phyloP scores from a whole-genome alignment of 2,888 invertebrate genomes.

The Amiota minor region DNA sequence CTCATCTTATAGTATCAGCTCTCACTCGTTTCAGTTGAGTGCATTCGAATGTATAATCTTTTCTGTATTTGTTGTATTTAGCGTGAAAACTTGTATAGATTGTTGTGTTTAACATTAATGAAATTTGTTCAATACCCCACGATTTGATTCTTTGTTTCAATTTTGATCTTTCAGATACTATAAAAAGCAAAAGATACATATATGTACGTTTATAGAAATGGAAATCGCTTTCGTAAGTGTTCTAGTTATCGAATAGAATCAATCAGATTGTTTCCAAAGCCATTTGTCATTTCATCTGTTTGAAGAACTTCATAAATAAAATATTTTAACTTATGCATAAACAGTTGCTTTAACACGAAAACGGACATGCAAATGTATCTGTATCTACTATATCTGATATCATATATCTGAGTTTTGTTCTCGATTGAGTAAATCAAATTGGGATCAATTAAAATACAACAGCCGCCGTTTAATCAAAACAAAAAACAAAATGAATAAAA shows the following conservation, averaged over 20 bases:
- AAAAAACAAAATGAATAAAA: slow-evolving; percentile 32
- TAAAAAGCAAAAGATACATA: slow-evolving; percentile 2
- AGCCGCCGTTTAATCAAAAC: slow-evolving; percentile 55
- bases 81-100: slow-evolving; percentile 59
- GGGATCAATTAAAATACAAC: slow-evolving; percentile 63
- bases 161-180: not conserved
- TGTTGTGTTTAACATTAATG: slow-evolving; percentile 68
- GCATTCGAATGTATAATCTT: not conserved
- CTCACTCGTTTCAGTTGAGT: not conserved
- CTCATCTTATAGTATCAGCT: not conserved
- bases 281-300: no score
- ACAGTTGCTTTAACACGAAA: slow-evolving; percentile 23
- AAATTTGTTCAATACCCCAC: slow-evolving; percentile 69
- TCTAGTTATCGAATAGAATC: not conserved
- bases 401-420: no score
- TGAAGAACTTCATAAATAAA: slow-evolving; percentile 19
- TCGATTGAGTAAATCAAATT: slow-evolving; percentile 41
- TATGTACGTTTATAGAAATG: no score
- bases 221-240: not conserved
- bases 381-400: not conserved
- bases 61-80: not conserved
- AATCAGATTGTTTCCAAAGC: slow-evolving; percentile 34
- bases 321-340: slow-evolving; percentile 3
- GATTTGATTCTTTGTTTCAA: slow-evolving; percentile 45
- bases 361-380: slow-evolving; percentile 27